These are phyloP conservation scores for Plemyria rubiginata DNA, from an alignment of 2,888 invertebrate species.

Conservation along the genomic window DNA sequence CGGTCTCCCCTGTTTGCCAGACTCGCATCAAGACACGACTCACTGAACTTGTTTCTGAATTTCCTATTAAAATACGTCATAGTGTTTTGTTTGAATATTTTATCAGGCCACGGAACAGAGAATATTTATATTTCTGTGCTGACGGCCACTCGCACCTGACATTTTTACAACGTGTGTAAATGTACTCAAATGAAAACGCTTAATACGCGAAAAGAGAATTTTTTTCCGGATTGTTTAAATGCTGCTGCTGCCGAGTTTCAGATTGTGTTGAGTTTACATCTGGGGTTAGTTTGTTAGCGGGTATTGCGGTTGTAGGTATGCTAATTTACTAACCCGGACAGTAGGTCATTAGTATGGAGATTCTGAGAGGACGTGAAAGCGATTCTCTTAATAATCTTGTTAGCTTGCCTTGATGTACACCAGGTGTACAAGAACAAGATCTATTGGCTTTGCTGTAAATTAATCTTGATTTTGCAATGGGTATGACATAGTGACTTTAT, in stretches of 20 bases:
- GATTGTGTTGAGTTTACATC: constrained; percentile 45
- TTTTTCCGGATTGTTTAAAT: constrained; percentile 43
- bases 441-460: constrained; percentile 33
- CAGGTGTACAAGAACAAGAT: constrained; percentile 35
- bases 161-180: constrained; percentile 51
- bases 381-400: constrained; percentile 40
- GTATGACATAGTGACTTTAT: constrained; percentile 8
- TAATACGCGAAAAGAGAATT: constrained; percentile 48
- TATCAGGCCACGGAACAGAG: no score
- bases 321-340: constrained; percentile 50
- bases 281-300: constrained; percentile 46
- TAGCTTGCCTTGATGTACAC: constrained; percentile 34
- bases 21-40: constrained; percentile 54
- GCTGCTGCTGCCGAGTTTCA: constrained; percentile 41
- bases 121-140: no score
- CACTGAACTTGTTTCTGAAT: constrained; percentile 63
- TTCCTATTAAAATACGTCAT: constrained; percentile 60
- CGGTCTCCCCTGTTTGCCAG: constrained; percentile 36
- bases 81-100: constrained; percentile 51
- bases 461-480: constrained; percentile 24
- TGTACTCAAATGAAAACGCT: constrained; percentile 44
- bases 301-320: constrained; percentile 48
- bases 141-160: constrained; percentile 41
- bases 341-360: constrained; percentile 51
- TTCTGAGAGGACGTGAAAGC: constrained; percentile 35